Base-by-base conservation (phyloP, 2,113 vertebrate genomes). In the Pachycephala philippinensis region DNA sequence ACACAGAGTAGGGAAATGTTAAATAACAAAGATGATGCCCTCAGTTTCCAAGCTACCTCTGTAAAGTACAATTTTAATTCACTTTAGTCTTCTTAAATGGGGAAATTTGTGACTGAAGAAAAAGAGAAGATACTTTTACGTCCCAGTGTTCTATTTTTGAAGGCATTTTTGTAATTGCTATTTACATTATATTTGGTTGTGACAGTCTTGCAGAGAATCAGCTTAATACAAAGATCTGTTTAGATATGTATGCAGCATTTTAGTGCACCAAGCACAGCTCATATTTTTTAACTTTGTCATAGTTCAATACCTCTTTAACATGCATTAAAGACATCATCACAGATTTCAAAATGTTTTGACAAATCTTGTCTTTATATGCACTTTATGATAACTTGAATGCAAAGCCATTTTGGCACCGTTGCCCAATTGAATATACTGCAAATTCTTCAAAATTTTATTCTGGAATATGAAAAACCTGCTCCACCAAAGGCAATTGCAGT, bases 331-430 rank as follows among this genome's bases (percentile, higher is more conserved):
- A 77, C 16, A 70, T 85, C 63, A 80, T 37, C 39, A 28, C 12
- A 63, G 35, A 77, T 92, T 86, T 90, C 33, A 77, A 90, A 94
- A 88, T 50, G 39, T 77, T 96, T 88, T 92, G 71, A 94, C 53
- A 90, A 88, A 87, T 72, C 30, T 70, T 74, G 35, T 95, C 69
- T 93, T 35, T 57, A 3, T 44, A 69, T 50, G 45, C 27, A 56
- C 52, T 61, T 90, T 44, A 21, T 71, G 69, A 31, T 80, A 81
- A 60, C 42, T 81, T 71, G 33, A 91, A 87, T 47, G 52, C 19
- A 86, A 84, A 88, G 40, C n/a, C 24, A 68, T 94, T 93, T 96
- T 83, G 49, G 49, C 27, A 83, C 5, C 60, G 37, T 80, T 69
- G 49, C 60, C 15, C 33, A 53, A 33, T 33, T 39, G 26, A 76